Conservation (phyloP, 2,797 vertebrate species). For the Pseudochirops corinnae region DNA sequence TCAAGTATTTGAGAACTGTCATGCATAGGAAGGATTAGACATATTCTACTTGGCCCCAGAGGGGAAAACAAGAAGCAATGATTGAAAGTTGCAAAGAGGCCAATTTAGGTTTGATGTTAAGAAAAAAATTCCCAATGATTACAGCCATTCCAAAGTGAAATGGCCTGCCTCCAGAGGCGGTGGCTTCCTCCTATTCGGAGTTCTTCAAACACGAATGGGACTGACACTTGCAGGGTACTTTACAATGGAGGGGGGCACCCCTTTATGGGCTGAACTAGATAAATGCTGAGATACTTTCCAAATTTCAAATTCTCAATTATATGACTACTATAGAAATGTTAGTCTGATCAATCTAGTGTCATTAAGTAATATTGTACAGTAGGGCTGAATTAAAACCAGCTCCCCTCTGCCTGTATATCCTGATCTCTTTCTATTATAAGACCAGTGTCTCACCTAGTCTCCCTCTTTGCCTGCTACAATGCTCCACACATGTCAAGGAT, state of each 20-base stretch:
- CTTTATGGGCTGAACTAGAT: neutral
- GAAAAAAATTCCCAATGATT: neutral
- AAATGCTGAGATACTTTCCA: neutral
- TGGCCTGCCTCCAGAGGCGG: neutral
- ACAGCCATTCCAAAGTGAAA: neutral
- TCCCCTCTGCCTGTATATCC: neutral
- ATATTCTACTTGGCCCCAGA: neutral
- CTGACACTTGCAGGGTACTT: neutral
- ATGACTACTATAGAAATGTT: neutral
- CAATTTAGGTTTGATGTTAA: neutral
- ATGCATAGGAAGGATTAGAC: neutral
- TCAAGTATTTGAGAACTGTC: neutral
- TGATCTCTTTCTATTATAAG: neutral
- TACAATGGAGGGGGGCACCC: neutral
- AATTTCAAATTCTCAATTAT: neutral
- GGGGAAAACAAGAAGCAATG: neutral
- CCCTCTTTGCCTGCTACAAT: neutral
- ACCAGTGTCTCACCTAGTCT: neutral
- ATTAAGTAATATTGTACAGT: neutral
- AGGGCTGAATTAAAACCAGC: neutral
- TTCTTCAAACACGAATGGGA: neutral
- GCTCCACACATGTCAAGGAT: neutral
- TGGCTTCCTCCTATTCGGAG: neutral
- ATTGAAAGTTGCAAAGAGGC: neutral
- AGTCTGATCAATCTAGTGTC: neutral